Evolutionary conservation across 2,888 invertebrate species (phyloP), one percentile per base, ranked within the genome.

Genomic region (Machimus rusticus): DNA sequence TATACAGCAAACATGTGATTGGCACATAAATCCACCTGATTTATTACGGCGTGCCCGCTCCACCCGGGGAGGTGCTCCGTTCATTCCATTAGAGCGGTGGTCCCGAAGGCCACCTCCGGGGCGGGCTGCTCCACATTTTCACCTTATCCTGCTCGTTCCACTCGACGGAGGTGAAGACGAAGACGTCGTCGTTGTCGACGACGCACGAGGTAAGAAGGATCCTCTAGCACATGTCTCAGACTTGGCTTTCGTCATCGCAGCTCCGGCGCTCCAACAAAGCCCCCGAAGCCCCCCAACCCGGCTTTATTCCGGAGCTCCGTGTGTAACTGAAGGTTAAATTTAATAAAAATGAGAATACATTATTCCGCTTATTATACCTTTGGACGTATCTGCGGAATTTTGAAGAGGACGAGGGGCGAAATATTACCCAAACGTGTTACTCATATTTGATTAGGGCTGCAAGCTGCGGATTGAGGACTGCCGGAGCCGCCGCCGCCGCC

Each of bases 391-490:
- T 79, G 57, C 57, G 66, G 79, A 88, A 87, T 88, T 88, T 87
- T 86, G 84, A 88, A 74, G 77, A 88, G 87, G 81, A 23, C 87
- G 85, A 87, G 74, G 39, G 79, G 31, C 31, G 51, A 88, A 87
- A 88, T 88, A 88, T 88, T 87, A 88, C 87, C 78, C 87, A 87
- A 87, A 88, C 88, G 88, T 88, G 88, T 88, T 81, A 88, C 74
- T 86, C 88, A 88, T 88, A 87, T 87, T 86, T 88, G 86, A 88
- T 88, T 86, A 88, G 77, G 66, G 86, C 66, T 74, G 37, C 84
- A 34, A 84, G 84, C 66, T 39, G 28, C 66, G 74, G 84, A 66
- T 84, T 84, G 66, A 23, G 66, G 84, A 84, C 66, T 84, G 39
- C 39, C 34, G 8, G 12, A 19, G 84, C 57, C 19, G 66, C 57